Conservation (phyloP, 2,113 vertebrate genomes). For the Atlantisia rogersi region DNA sequence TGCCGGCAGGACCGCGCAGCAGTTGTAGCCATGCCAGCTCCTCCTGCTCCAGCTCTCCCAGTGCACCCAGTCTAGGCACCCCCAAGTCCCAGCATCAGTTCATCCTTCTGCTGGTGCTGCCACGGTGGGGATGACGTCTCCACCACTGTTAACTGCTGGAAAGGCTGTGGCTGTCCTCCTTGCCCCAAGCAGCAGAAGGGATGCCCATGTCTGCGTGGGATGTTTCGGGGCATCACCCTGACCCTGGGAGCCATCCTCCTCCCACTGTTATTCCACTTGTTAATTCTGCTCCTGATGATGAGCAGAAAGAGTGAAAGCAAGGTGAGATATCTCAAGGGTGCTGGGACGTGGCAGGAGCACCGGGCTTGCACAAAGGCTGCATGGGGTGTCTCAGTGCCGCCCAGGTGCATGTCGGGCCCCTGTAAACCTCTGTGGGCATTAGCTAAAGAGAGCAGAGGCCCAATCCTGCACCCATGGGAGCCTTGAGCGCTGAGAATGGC, state of each 20-base stretch:
- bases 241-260: background rate
- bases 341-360: background rate
- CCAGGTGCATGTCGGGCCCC: fast-evolving
- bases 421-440: constrained; percentile 32
- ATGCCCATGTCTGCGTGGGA: background rate
- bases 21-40: fast-evolving
- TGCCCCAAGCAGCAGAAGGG: background rate
- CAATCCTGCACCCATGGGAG: background rate
- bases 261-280: background rate
- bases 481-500: background rate
- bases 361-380: background rate
- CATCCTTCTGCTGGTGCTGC: background rate
- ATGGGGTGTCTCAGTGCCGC: fast-evolving
- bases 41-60: background rate
- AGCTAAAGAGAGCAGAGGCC: background rate
- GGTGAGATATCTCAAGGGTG: background rate
- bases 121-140: fast-evolving
- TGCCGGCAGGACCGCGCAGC: fast-evolving
- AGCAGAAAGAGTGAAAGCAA: background rate
- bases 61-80: fast-evolving
- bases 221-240: background rate
- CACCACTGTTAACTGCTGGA: background rate
- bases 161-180: background rate
- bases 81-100: fast-evolving
- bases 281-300: background rate